Percentiles rank a stretch among this genome's conserved stretches.
Evolutionary conservation across 2,888 invertebrate species (phyloP).

Genomic region (Amaurobius ferox): DNA sequence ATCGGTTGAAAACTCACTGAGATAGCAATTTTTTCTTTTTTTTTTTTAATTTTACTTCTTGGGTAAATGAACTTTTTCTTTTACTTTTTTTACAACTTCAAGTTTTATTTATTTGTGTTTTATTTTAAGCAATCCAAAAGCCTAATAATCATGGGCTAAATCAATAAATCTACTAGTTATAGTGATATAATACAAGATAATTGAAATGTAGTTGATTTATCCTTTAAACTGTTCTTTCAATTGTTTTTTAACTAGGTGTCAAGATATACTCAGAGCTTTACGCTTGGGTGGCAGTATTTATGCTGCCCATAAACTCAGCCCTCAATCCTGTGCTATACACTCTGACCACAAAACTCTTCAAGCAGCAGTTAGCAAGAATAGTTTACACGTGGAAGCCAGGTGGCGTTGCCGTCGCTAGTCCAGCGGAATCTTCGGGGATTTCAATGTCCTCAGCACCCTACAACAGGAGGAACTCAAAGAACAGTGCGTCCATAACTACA

Average conservation of each 20-base stretch:
- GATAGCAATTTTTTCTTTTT: no score
- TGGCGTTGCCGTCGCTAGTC: constrained; percentile 12
- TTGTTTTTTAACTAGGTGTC: constrained; percentile 78
- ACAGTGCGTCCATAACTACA: constrained; percentile 34
- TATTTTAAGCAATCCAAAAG: no score
- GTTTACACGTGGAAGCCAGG: constrained; percentile 58
- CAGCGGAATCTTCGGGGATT: constrained; percentile 54
- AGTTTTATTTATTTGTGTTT: no score
- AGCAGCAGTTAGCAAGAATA: constrained; percentile 79
- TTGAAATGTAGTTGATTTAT: no score
- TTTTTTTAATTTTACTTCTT: no score
- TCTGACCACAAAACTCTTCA: constrained; percentile 81
- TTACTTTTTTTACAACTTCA: no score
- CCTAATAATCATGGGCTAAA: no score
- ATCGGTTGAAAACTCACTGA: no score
- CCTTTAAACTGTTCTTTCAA: no score
- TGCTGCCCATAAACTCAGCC: constrained; percentile 82
- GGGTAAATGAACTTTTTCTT: no score
- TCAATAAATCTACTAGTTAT: no score
- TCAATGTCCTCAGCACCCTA: constrained; percentile 44
- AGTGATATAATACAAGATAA: no score
- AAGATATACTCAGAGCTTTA: constrained; percentile 80
- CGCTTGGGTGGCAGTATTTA: constrained; percentile 82
- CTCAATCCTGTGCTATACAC: constrained; percentile 82
- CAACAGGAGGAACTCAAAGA: constrained; percentile 34